Evolutionary conservation across 1,140 invertebrate genomes (phyloP).

Genomic region (Lutraria rhynchaena): DNA sequence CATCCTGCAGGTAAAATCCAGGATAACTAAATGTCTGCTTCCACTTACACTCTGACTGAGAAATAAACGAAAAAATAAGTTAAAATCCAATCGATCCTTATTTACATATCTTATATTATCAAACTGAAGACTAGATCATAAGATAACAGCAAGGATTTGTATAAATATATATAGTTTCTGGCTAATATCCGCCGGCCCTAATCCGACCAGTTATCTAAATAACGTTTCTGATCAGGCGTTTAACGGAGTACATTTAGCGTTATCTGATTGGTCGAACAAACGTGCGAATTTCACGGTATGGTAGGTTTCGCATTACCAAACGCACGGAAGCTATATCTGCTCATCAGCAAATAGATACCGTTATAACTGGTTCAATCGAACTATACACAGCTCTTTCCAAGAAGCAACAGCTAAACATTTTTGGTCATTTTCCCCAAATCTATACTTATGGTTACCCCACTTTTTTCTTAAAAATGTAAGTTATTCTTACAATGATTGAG

Average conservation of each 20-base stretch:
- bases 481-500: too few species aligned
- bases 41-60: too few species aligned
- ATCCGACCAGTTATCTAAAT: slow-evolving; percentile 41
- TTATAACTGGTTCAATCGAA: too few species aligned
- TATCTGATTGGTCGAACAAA: slow-evolving; percentile 18
- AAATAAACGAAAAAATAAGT: neutral
- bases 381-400: too few species aligned
- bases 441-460: too few species aligned
- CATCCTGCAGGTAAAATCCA: neutral
- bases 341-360: too few species aligned
- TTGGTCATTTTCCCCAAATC: too few species aligned
- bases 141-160: neutral
- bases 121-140: neutral
- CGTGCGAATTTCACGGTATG: slow-evolving; percentile 31
- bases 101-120: slow-evolving; percentile 21
- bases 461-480: too few species aligned
- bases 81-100: neutral
- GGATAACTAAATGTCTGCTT: neutral
- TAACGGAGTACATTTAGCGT: neutral
- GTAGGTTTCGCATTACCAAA: neutral
- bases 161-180: slow-evolving; percentile 1
- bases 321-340: slow-evolving; percentile 38
- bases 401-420: too few species aligned
- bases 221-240: neutral
- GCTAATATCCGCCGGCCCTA: slow-evolving; percentile 38